Evolutionary conservation across 2,113 vertebrate species (phyloP).

Genomic region (Ptyas mucosa): DNA sequence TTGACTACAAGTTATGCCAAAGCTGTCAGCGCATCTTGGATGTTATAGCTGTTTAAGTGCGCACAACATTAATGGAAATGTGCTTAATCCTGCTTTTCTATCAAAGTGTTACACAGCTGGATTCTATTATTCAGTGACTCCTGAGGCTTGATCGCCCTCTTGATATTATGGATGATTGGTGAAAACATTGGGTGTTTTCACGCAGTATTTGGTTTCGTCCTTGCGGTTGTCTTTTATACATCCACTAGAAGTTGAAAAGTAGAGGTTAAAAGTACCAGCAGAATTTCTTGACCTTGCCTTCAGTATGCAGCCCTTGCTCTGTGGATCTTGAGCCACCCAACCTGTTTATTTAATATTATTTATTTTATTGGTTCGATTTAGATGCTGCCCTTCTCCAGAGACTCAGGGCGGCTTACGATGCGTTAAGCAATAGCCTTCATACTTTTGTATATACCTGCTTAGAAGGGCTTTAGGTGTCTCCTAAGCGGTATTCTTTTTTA

Average conservation of each 20-base stretch:
- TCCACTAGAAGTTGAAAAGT: not conserved
- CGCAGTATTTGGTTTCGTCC: not conserved
- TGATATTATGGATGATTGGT: not conserved
- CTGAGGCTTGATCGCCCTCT: not conserved
- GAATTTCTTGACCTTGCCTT: not conserved
- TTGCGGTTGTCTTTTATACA: not conserved
- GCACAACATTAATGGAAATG: slow-evolving; percentile 1
- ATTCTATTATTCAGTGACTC: slow-evolving; percentile 55
- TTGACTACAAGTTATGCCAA: slow-evolving; percentile 51
- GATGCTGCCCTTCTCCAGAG: no score
- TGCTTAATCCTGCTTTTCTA: slow-evolving; percentile 38
- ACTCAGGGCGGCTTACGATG: no score
- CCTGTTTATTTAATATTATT: no score
- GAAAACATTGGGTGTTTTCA: not conserved
- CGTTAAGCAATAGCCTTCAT: no score
- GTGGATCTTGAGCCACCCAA: not conserved
- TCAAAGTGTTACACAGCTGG: slow-evolving; percentile 52
- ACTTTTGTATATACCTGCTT: no score
- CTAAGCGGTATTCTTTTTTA: no score
- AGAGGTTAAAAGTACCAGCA: not conserved
- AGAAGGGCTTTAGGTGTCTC: no score
- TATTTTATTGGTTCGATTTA: no score
- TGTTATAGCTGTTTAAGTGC: slow-evolving; percentile 47
- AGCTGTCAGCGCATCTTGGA: slow-evolving; percentile 38
- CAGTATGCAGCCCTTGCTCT: not conserved